Percentiles rank a stretch among this genome's conserved stretches.
These are phyloP conservation scores for Pheosia gnoma DNA, from an alignment of 2,888 invertebrate genomes.

Conservation along the genomic window DNA sequence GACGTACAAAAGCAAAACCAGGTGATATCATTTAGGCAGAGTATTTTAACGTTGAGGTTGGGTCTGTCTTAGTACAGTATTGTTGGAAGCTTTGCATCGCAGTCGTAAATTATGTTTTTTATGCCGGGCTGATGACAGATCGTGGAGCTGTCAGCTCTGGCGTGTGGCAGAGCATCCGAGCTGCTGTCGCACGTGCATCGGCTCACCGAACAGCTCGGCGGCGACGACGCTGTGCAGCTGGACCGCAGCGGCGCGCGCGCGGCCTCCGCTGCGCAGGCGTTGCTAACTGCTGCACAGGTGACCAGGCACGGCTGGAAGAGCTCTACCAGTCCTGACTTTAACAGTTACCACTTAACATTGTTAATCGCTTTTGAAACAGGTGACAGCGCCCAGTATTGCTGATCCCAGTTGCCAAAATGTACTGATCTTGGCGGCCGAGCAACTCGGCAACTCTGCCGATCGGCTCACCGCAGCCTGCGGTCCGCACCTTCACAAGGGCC, in stretches of 20 bases:
- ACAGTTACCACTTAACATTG: background rate
- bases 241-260: slow-evolving; percentile 37
- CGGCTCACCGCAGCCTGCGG: slow-evolving; percentile 30
- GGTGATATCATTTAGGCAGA: slow-evolving; percentile 6
- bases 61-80: background rate
- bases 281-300: slow-evolving; percentile 45
- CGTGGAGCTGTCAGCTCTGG: slow-evolving; percentile 44
- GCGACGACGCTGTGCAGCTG: slow-evolving; percentile 34
- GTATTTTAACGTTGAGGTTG: too few species aligned
- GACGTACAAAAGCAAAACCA: slow-evolving; percentile 11
- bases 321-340: background rate
- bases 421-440: slow-evolving; percentile 37
- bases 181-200: slow-evolving; percentile 47
- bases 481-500: slow-evolving; percentile 29
- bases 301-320: background rate
- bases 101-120: background rate
- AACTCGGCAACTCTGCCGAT: slow-evolving; percentile 32
- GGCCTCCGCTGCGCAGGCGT: slow-evolving; percentile 44
- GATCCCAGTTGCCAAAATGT: slow-evolving; percentile 39
- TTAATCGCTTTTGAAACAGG: slow-evolving; percentile 22
- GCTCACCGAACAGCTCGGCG: slow-evolving; percentile 39
- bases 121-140: slow-evolving; percentile 22
- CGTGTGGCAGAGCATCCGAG: slow-evolving; percentile 47
- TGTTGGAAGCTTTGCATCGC: background rate
- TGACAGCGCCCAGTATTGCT: slow-evolving; percentile 42